Evolutionary conservation across 2,113 vertebrate genomes (phyloP).

Genomic region (Sigmodon hispidus): DNA sequence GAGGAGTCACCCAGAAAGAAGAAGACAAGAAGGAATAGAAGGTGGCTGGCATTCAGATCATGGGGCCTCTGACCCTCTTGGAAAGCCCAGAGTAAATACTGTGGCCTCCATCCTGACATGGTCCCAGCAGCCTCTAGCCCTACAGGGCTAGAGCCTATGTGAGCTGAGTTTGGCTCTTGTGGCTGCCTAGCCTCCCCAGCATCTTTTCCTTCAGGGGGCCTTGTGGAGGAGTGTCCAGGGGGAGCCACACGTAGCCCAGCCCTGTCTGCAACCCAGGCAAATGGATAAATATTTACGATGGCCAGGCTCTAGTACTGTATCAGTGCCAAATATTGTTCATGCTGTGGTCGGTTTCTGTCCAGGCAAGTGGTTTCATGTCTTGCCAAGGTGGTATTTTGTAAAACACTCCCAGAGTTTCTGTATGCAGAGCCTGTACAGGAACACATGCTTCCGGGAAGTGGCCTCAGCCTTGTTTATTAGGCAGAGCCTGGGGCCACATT

Average conservation of each 20-base stretch:
- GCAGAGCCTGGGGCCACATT: not conserved
- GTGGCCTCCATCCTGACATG: rapidly evolving
- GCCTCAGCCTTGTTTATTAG: not conserved
- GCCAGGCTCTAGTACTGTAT: not conserved
- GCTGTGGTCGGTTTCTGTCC: constrained; percentile 40
- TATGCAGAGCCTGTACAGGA: rapidly evolving
- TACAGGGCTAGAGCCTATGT: rapidly evolving
- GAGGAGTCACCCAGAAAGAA: not conserved
- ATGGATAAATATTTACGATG: constrained; percentile 80
- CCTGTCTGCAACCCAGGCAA: constrained; percentile 11
- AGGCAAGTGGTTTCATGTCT: constrained; percentile 80
- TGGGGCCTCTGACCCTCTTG: rapidly evolving
- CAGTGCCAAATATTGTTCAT: constrained; percentile 60
- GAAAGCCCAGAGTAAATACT: not conserved
- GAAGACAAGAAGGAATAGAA: too few species aligned
- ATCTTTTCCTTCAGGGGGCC: not conserved
- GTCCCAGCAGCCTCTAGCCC: not conserved
- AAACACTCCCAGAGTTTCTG: not conserved
- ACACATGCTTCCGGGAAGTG: not conserved
- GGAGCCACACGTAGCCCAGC: constrained; percentile 41
- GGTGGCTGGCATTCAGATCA: rapidly evolving
- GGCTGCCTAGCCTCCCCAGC: not conserved
- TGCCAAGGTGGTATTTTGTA: constrained; percentile 74
- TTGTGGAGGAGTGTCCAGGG: rapidly evolving
- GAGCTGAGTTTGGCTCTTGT: not conserved